phyloP scores from a whole-genome alignment of 2,797 vertebrate genomes.

The Chloroceryle amazona region DNA sequence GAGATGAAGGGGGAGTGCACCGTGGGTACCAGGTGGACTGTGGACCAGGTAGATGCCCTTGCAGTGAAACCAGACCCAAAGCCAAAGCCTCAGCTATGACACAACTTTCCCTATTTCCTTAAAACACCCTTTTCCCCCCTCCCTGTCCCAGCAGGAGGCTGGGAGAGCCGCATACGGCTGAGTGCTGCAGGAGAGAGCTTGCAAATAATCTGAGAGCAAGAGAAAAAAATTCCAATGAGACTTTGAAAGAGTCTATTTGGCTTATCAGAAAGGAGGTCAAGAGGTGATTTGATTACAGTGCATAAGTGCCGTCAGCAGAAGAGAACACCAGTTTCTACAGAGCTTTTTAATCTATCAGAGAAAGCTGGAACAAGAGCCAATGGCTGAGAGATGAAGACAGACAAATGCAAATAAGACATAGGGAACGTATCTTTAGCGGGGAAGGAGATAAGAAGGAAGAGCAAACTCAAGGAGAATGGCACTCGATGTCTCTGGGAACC shows the following conservation, averaged over 20 bases:
- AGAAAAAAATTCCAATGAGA: constrained; percentile 26
- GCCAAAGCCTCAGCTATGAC: neutral
- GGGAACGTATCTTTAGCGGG: constrained; percentile 40
- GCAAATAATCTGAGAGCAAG: constrained; percentile 47
- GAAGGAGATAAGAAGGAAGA: constrained; percentile 38
- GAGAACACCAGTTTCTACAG: constrained; percentile 68
- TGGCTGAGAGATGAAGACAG: constrained; percentile 49
- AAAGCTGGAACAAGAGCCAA: constrained; percentile 20
- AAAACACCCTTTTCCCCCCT: neutral
- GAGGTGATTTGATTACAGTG: constrained; percentile 73
- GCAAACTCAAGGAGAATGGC: constrained; percentile 58
- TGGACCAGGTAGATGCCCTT: neutral
- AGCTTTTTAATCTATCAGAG: constrained; percentile 66
- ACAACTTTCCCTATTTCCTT: neutral
- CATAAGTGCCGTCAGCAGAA: constrained; percentile 41
- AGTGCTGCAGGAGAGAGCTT: neutral
- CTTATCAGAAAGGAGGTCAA: constrained; percentile 69
- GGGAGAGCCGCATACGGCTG: neutral
- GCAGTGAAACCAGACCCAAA: neutral
- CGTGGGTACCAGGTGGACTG: neutral
- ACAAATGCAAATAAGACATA: constrained; percentile 57
- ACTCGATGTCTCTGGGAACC: neutral
- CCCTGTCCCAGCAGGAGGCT: neutral
- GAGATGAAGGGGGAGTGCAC: neutral
- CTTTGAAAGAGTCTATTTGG: constrained; percentile 67